Percentiles rank a stretch among this genome's conserved stretches.
Conservation (phyloP, 2,888 invertebrate species). For the Criorhina ranunculi region DNA sequence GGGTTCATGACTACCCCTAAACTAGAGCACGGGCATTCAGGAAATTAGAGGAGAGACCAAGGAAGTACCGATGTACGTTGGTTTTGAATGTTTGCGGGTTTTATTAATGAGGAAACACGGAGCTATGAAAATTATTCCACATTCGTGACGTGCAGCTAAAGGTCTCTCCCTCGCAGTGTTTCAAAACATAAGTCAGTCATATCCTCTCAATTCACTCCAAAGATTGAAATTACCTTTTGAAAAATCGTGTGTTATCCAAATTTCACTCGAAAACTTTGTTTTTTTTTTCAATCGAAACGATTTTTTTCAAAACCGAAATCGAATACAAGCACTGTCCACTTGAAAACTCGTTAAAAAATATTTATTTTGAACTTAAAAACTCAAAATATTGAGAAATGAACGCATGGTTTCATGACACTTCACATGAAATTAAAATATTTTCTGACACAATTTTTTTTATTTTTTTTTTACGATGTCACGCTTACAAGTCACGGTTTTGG, state of each 20-base stretch:
- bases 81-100: too few species aligned
- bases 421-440: not conserved
- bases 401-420: conserved; percentile 8
- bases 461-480: conserved; percentile 18
- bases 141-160: too few species aligned
- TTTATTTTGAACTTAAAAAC: conserved; percentile 21
- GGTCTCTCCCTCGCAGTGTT: too few species aligned
- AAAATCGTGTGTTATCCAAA: conserved; percentile 32
- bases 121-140: too few species aligned
- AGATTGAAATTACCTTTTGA: conserved; percentile 34
- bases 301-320: conserved; percentile 8
- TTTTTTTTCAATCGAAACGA: conserved; percentile 3
- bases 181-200: too few species aligned
- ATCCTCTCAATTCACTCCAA: not conserved
- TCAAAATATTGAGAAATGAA: conserved; percentile 17
- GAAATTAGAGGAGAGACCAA: too few species aligned
- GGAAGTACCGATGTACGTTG: too few species aligned
- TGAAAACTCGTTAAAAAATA: conserved; percentile 21
- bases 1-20: too few species aligned
- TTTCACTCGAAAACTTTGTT: not conserved
- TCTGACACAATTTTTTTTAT: conserved; percentile 8
- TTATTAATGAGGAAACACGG: too few species aligned
- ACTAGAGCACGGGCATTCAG: too few species aligned
- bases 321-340: not conserved
- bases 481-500: not conserved